Evolutionary conservation across 2,797 vertebrate genomes (phyloP).

Genomic region (Sphenodon punctatus): DNA sequence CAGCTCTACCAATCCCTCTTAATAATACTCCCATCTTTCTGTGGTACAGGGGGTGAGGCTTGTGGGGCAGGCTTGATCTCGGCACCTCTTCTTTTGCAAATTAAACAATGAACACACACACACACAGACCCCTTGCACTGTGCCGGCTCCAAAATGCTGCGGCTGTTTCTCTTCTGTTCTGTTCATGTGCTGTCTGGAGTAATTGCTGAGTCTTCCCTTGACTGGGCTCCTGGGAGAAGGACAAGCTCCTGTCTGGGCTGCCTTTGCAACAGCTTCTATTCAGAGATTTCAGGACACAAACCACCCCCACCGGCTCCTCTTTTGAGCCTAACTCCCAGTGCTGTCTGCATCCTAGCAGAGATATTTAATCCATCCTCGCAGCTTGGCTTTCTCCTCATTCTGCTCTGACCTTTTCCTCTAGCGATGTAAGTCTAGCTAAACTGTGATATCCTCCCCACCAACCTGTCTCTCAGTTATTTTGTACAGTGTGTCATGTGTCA

Average conservation of each 20-base stretch:
- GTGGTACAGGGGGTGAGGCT: too few species aligned
- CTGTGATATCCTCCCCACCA: not conserved
- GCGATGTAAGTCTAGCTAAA: not conserved
- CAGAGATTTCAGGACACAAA: not conserved
- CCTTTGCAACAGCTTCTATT: not conserved
- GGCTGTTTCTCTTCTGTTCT: not conserved
- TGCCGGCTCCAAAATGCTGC: constrained; percentile 6
- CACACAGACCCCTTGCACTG: not conserved
- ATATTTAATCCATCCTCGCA: not conserved
- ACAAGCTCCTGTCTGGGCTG: not conserved
- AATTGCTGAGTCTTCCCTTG: not conserved
- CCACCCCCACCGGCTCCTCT: not conserved
- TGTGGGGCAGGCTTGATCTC: too few species aligned
- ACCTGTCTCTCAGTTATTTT: not conserved
- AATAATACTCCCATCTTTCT: too few species aligned
- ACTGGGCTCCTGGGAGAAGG: not conserved
- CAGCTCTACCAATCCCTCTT: too few species aligned
- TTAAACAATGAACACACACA: too few species aligned
- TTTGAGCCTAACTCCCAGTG: not conserved
- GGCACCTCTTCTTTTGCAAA: too few species aligned
- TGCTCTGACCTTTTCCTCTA: constrained; percentile 13
- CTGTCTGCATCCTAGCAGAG: not conserved
- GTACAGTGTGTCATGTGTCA: not conserved
- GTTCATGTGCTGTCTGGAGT: not conserved
- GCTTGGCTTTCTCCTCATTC: not conserved